These are phyloP conservation scores for Brenthis hecate DNA, from an alignment of 2,888 invertebrate species.

Conservation along the genomic window DNA sequence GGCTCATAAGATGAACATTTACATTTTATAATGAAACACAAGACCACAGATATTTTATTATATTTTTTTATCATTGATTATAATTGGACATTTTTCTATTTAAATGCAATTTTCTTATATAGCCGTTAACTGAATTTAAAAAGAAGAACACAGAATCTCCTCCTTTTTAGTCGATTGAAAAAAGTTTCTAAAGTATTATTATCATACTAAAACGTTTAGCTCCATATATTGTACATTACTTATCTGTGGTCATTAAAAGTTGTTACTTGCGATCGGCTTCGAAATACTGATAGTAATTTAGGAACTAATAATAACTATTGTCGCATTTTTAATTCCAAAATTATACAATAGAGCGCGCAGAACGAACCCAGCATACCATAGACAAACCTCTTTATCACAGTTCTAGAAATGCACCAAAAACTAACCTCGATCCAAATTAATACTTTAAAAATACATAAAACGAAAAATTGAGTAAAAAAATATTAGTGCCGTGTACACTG, in stretches of 20 bases:
- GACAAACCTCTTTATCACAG: conserved; percentile 80
- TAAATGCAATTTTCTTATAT: conserved; percentile 1
- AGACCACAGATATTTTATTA: not conserved
- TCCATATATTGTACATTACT: conserved; percentile 3
- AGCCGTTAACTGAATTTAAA: too few species aligned
- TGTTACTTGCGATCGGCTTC: conserved; percentile 50
- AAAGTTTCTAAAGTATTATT: too few species aligned
- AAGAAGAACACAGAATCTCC: too few species aligned
- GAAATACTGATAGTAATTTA: conserved; percentile 79
- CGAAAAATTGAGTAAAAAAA: not conserved
- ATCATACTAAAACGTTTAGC: not conserved
- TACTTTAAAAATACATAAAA: conserved; percentile 3
- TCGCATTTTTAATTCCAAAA: conserved; percentile 42
- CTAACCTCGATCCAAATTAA: conserved; percentile 23
- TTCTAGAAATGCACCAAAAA: conserved; percentile 74
- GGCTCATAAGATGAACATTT: not conserved
- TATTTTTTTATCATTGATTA: not conserved
- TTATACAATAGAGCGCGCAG: conserved; percentile 25
- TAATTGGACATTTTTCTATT: not conserved
- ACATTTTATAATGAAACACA: not conserved
- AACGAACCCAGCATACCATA: conserved; percentile 53
- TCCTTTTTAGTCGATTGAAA: too few species aligned
- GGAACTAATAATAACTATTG: conserved; percentile 75
- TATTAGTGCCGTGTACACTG: not conserved
- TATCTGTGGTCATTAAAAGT: conserved; percentile 38